phyloP scores from a whole-genome alignment of 2,888 invertebrate species.

The Lumbricus terrestris region DNA sequence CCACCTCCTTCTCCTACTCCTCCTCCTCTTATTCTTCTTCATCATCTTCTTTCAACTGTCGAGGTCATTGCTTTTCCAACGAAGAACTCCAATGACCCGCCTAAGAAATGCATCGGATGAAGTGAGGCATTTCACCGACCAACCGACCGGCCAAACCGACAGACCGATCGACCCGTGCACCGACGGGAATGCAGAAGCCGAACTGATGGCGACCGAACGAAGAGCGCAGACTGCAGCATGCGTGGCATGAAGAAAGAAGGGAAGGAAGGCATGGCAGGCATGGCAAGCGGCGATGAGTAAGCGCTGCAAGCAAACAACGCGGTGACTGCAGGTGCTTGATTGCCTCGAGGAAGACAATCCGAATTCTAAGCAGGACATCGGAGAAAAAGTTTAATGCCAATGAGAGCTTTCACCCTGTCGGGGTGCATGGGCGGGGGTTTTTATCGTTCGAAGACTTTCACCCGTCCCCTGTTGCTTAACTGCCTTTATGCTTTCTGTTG shows the following conservation, averaged over 20 bases:
- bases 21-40: neutral
- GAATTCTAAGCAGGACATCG: neutral
- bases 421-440: too few species aligned
- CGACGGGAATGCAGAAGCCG: neutral
- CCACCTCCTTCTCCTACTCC: neutral
- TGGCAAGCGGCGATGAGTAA: neutral
- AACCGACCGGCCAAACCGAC: neutral
- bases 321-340: conserved; percentile 3
- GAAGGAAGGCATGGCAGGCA: too few species aligned
- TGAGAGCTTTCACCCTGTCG: neutral
- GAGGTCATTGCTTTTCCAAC: neutral
- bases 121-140: neutral
- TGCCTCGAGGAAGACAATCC: neutral
- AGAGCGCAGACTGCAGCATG: too few species aligned
- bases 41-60: neutral
- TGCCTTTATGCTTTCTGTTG: neutral
- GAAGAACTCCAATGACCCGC: neutral
- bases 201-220: neutral
- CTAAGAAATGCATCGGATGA: neutral
- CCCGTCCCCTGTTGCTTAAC: neutral
- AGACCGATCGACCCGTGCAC: too few species aligned
- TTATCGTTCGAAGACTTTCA: neutral
- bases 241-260: too few species aligned
- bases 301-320: neutral
- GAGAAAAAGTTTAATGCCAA: neutral